Evolutionary conservation across 2,888 invertebrate species (phyloP).

Genomic region (Synergus umbraculus): DNA sequence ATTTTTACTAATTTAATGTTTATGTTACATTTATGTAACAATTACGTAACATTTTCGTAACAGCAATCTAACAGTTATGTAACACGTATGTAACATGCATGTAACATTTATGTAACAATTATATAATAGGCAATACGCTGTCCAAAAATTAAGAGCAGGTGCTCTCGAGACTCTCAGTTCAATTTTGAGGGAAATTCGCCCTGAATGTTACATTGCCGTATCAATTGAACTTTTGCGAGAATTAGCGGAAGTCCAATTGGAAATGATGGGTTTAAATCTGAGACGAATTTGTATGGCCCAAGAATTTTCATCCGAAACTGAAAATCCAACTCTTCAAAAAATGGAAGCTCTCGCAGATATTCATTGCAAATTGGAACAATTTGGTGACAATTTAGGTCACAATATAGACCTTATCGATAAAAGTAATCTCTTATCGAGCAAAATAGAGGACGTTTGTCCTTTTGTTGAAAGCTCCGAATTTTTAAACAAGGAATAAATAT

Average conservation of each 20-base stretch:
- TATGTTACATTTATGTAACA: background rate
- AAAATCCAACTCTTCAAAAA: conserved; percentile 49
- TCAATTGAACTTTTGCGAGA: conserved; percentile 78
- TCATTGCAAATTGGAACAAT: conserved; percentile 55
- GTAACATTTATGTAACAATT: background rate
- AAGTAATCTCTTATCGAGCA: background rate
- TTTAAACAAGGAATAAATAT: background rate
- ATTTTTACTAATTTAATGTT: background rate
- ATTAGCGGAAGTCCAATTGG: conserved; percentile 82
- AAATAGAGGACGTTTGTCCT: background rate
- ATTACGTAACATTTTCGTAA: background rate
- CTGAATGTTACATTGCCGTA: conserved; percentile 79
- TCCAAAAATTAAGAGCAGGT: conserved; percentile 81
- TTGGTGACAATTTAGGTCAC: conserved; percentile 44
- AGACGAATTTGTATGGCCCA: conserved; percentile 77
- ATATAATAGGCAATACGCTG: conserved; percentile 77
- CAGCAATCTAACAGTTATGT: background rate
- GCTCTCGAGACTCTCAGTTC: conserved; percentile 81
- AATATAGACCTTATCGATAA: background rate
- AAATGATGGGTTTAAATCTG: conserved; percentile 82
- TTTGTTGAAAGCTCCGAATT: background rate
- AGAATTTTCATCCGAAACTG: conserved; percentile 44
- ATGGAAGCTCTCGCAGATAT: conserved; percentile 55
- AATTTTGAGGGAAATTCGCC: conserved; percentile 80
- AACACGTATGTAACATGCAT: background rate